Evolutionary conservation across 2,888 invertebrate genomes (phyloP), one percentile per base, ranked within the genome.

Genomic region (Metalampra italica): DNA sequence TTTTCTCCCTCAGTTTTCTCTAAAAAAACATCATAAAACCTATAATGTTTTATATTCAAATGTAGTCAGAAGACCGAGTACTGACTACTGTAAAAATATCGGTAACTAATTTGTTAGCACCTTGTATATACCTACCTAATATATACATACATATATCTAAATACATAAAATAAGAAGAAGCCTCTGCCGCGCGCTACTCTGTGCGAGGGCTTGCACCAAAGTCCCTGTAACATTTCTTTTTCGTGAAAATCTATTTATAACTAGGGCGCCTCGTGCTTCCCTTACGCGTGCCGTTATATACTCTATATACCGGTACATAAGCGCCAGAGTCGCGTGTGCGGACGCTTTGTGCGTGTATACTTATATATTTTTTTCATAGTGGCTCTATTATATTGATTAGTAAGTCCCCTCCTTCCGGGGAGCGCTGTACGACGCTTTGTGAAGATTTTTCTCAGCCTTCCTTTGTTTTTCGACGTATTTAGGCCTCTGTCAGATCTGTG

Each of bases 241-340:
- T 87, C 88, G 89, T 86, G 87, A 87, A 89, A 89, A 89, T 89
- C 88, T 89, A 89, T 89, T 89, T 89, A 89, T 89, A 89, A 89
- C 85, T 88, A 88, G 88, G 86, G 83, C 87, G 82, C 76, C 72
- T 76, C 75, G 76, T 77, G 66, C 67, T 65, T 67, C 56, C 64
- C 60, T 43, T 54, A 55, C 48, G 43, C 56, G 56, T 54, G 53
- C 53, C 50, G 54, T 66, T 67, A 60, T 68, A 52, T 55, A 66
- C 74, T 59, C 65, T 75, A 65, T 51, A 51, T 50, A 51, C 50
- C 63, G 53, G 45, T 41, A 8, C 9, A 50, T 59, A 62, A 53
- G 53, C 53, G 51, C 49, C 59, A 72, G 52, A 63, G 66, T 71
- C 54, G 54, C 52, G 51, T 64, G 58, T 68, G 67, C 56, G 55